Conservation (phyloP, 2,113 vertebrate species). For the Rhinogobius similis region DNA sequence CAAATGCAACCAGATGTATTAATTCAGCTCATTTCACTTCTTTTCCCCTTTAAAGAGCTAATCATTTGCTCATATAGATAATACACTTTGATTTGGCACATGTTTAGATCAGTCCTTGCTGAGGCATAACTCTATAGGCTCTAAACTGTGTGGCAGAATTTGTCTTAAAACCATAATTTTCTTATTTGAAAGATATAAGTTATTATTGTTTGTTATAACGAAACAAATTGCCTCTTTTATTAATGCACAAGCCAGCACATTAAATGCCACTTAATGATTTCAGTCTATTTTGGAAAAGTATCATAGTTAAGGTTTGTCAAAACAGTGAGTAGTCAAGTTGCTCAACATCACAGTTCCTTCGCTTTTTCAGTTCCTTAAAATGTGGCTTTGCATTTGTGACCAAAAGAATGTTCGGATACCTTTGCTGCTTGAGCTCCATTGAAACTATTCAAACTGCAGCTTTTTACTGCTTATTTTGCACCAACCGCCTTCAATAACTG, state of each 20-base stretch:
- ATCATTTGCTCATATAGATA: neutral
- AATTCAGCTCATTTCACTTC: neutral
- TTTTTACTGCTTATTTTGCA: neutral
- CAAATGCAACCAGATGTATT: slow-evolving; percentile 30
- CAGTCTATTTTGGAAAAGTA: too few species aligned
- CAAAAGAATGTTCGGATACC: neutral
- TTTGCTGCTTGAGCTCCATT: neutral
- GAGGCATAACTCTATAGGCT: neutral
- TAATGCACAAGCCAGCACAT: too few species aligned
- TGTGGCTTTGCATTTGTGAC: neutral
- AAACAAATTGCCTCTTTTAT: too few species aligned
- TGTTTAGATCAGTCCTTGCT: neutral
- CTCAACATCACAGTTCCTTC: neutral
- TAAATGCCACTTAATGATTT: too few species aligned
- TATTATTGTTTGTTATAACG: too few species aligned
- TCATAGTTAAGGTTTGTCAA: neutral
- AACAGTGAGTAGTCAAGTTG: neutral
- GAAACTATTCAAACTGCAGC: neutral
- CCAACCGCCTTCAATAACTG: neutral
- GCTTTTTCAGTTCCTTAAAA: neutral
- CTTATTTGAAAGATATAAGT: too few species aligned
- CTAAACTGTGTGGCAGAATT: neutral
- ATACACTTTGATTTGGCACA: neutral
- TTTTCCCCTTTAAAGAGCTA: neutral
- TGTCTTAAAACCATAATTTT: neutral